phyloP scores from a whole-genome alignment of 2,797 vertebrate species.

The Cygnus olor region DNA sequence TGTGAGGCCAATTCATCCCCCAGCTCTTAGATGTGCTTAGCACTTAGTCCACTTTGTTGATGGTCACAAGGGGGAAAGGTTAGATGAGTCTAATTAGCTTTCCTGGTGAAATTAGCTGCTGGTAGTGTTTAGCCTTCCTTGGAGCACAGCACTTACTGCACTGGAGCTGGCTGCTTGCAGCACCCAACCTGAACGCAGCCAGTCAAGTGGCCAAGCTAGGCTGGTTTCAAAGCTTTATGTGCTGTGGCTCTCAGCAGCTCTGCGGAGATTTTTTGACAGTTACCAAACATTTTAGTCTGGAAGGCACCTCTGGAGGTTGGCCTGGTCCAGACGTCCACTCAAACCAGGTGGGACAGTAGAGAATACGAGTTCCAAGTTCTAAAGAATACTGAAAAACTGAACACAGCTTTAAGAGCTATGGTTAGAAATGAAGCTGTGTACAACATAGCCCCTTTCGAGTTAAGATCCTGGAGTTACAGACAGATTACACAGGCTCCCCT shows the following conservation, averaged over 20 bases:
- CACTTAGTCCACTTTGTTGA: not conserved
- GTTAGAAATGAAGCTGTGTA: not conserved
- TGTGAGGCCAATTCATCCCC: not conserved
- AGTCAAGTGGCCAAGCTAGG: not conserved
- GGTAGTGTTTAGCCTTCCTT: not conserved
- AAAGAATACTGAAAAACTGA: not conserved
- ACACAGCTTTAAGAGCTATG: rapidly evolving
- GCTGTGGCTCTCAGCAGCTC: not conserved
- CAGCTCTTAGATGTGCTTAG: not conserved
- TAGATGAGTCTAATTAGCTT: not conserved
- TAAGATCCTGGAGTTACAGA: rapidly evolving
- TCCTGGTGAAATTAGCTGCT: not conserved
- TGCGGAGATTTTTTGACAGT: not conserved
- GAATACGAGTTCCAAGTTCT: not conserved
- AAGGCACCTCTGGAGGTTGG: not conserved
- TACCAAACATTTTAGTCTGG: not conserved
- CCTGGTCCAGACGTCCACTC: not conserved
- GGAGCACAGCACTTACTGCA: not conserved
- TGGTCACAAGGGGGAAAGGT: not conserved
- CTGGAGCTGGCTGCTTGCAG: not conserved
- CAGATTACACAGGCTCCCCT: rapidly evolving
- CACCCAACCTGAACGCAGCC: rapidly evolving
- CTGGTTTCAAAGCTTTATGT: not conserved
- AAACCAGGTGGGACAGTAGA: not conserved
- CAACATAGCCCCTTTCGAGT: not conserved